Evolutionary conservation across 2,888 invertebrate species (phyloP), one percentile per base, ranked within the genome.

Genomic region (Tachina fera): DNA sequence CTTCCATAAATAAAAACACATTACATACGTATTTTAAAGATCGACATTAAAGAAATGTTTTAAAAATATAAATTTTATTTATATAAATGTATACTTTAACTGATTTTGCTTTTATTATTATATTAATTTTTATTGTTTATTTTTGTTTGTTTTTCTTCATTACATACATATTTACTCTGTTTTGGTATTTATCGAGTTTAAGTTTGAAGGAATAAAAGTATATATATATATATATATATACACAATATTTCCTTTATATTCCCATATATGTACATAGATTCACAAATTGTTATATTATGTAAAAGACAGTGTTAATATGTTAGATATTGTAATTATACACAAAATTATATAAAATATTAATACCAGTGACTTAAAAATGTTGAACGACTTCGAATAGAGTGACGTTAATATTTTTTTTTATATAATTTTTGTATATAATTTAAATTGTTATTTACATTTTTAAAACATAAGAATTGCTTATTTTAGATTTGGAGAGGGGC

Each of bases 1-100:
- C 11, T 16, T 19, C 11, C 47, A 49, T 58, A 68, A 77, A 61
- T 78, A 81, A 82, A 81, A 82, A 70, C 41, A 22, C 68, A 47
- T 53, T 65, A 58, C 9, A 16, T 60, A 1, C 9, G 22, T 60
- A 1, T 68, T 58, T 77, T 67, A 16, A 67, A 67, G 58, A 72
- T 76, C 67, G 82, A 78, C 82, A 83, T 75, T 86, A 79, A 86
- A 83, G 83, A 86, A 86, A 77, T 83, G 71, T 86, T 85, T 83
- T 83, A 71, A 85, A 86, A 83, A 86, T 83, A 86, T 83, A 87
- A 83, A 84, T 84, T 87, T 84, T 80, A 84, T 84, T 86, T 86
- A 86, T 83, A 83, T 81, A 81, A 74, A 51, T 79, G 68, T 60
- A 63, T 74, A 53, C 60, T 56, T 68, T 65, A 76, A 65, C 3